Evolutionary conservation across 1,140 invertebrate species (phyloP), one percentile per base, ranked within the genome.

Genomic region (Polypedilum pembai): DNA sequence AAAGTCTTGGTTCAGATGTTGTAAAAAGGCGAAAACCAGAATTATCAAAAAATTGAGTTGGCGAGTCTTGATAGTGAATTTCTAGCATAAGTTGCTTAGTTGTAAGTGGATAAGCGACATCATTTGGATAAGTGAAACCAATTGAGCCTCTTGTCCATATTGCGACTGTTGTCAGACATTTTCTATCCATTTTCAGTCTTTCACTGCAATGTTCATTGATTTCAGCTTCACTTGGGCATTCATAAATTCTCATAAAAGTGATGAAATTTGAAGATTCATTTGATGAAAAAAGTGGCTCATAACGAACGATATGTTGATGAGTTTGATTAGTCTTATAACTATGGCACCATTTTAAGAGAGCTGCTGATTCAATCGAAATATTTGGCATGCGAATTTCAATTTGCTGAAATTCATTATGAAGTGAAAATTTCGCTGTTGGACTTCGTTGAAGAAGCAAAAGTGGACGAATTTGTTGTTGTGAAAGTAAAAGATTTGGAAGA

Each of bases 91-190:
- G 90, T 81, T 86, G 90, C 75, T 84, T 85, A 33, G 86, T 85
- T 17, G 80, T 79, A 74, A 90, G 82, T 17, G 89, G 87, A 80
- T 90, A 90, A 73, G 89, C 89, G 21, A 88, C 88, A 81, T 90
- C 88, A 8, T 85, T 84, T 74, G 89, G 89, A 80, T 89, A 89
- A 81, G 87, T 88, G 79, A 90, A 89, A 75, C 88, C 88, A 86
- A 18, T 5, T 20, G 88, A 89, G 75, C 89, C 88, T 41, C 87
- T 81, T 73, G 88, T 88, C 89, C 89, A 91, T 75, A 88, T 88
- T 74, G 88, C 88, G n/a, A 90, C 88, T 74, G 90, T 10, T 8
- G 5, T 69, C 7, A 69, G 18, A 20, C 65, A 69, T 18, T 21
- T 69, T 18, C 65, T n/a, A 20, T 20, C 17, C 8, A 20, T n/a